Evolutionary conservation across 2,797 vertebrate genomes (phyloP), one percentile per base, ranked within the genome.

Genomic region (Gila robusta): DNA sequence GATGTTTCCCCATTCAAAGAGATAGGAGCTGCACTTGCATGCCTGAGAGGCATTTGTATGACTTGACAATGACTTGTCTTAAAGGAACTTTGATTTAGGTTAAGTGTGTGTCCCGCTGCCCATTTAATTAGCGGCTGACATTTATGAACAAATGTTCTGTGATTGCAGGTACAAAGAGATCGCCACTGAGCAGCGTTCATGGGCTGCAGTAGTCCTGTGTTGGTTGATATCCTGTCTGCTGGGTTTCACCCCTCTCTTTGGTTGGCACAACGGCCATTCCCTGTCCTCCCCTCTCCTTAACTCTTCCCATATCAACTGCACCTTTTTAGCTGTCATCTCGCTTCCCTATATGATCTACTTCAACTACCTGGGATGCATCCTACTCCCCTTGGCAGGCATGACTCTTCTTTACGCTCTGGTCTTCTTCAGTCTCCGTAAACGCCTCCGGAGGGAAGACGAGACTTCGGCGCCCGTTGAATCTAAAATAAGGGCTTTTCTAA

Each of bases 271-370:
- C 1, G 59, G 88, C 11, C 14, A 67, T 19, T 84, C 79, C 14
- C 1, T 73, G 0, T 21, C 85, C 59, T 66, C 89, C 12, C 78
- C 44, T 26, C 21, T 76, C 28, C 41, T 26, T 10, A 83, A 83
- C 56, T 37, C 56, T 26, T 83, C 71, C 5, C 62, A 74, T 0
- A 69, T 92, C 1, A 0, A 1, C 0, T 98, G 97, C 79, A 0
- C 0, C 0, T 98, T 99, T 44, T 14, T n/a, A 0, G 23, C 23
- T 0, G 96, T 97, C n/a, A 94, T 98, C 32, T 91, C 93, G 2
- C 92, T 95, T 94, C 95, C 97, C 0, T 98, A 96, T 87, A 92
- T 98, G 93, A 94, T 98, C 4, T 97, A 96, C 81, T 96, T 98
- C 71, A 92, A 91, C 88, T 98, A 97, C 90, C 93, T 97, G 59